Conservation (phyloP, 2,797 vertebrate genomes). For the Mergus octosetaceus region DNA sequence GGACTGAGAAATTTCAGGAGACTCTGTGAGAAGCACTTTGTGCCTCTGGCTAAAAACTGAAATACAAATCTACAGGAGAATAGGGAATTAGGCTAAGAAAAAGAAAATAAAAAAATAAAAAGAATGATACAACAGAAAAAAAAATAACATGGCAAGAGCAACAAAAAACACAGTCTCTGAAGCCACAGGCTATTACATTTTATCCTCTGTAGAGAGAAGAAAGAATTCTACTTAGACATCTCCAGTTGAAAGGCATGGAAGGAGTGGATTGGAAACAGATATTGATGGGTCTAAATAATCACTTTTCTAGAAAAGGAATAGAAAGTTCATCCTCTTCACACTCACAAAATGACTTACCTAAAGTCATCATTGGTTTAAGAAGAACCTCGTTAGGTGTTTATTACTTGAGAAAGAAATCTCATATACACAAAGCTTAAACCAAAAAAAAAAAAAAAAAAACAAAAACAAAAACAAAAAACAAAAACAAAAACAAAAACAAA, state of each 20-base stretch:
- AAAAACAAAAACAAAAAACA: too few relatives aligned
- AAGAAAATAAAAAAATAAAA: not conserved
- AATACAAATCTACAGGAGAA: conserved; percentile 41
- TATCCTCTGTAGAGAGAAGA: not conserved
- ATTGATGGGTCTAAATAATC: not conserved
- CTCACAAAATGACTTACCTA: not conserved
- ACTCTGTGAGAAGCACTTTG: conserved; percentile 29
- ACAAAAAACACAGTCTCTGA: conserved; percentile 19
- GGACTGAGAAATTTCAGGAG: conserved; percentile 42
- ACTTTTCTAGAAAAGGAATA: not conserved
- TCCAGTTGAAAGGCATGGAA: not conserved
- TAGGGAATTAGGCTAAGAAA: conserved; percentile 30
- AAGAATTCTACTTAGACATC: not conserved
- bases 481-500: too few relatives aligned
- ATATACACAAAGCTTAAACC: not conserved
- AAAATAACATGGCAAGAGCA: not conserved
- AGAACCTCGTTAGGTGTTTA: not conserved
- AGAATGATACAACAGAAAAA: not conserved
- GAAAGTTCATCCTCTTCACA: not conserved
- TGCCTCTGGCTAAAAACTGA: conserved; percentile 50
- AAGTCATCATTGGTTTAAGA: not conserved
- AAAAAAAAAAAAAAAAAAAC: too few relatives aligned
- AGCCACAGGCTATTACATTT: not conserved
- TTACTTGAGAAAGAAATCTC: not conserved
- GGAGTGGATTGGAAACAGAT: not conserved